Conservation (phyloP, 2,113 vertebrate genomes). For the Poecilia latipinna region DNA sequence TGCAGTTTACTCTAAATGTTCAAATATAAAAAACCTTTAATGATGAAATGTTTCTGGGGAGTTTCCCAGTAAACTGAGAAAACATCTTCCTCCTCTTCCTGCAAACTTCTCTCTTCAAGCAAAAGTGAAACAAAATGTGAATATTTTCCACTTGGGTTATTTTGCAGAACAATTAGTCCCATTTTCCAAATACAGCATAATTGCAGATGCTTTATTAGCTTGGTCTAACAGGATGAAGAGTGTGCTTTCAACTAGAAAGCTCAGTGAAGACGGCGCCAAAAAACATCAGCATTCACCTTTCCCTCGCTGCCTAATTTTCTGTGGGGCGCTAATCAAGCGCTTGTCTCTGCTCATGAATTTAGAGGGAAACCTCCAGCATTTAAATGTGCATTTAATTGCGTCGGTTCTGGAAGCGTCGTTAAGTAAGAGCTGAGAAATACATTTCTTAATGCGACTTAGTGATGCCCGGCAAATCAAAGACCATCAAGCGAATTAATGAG, state of each 20-base stretch:
- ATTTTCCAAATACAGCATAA: constrained; percentile 1
- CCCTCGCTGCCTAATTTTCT: constrained; percentile 48
- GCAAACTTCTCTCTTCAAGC: background rate
- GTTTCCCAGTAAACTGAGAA: background rate
- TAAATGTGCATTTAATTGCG: constrained; percentile 79
- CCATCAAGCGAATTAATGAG: constrained; percentile 80
- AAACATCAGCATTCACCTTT: constrained; percentile 48
- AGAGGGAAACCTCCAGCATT: constrained; percentile 61
- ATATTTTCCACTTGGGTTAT: background rate
- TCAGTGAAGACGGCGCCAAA: constrained; percentile 31
- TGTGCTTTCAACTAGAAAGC: constrained; percentile 19
- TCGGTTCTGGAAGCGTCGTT: constrained; percentile 75
- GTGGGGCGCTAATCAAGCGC: constrained; percentile 61
- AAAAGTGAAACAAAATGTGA: background rate
- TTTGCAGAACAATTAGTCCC: background rate
- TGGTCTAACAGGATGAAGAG: constrained; percentile 20
- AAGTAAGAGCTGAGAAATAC: constrained; percentile 78
- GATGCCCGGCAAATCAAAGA: constrained; percentile 81
- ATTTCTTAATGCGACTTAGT: constrained; percentile 81
- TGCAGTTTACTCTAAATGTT: background rate
- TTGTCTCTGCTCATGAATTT: constrained; percentile 56
- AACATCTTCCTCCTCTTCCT: background rate
- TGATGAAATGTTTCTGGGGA: background rate
- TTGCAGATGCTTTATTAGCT: constrained; percentile 29
- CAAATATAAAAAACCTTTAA: background rate